Evolutionary conservation across 2,888 invertebrate genomes (phyloP).

Genomic region (Crocallis elinguaria): DNA sequence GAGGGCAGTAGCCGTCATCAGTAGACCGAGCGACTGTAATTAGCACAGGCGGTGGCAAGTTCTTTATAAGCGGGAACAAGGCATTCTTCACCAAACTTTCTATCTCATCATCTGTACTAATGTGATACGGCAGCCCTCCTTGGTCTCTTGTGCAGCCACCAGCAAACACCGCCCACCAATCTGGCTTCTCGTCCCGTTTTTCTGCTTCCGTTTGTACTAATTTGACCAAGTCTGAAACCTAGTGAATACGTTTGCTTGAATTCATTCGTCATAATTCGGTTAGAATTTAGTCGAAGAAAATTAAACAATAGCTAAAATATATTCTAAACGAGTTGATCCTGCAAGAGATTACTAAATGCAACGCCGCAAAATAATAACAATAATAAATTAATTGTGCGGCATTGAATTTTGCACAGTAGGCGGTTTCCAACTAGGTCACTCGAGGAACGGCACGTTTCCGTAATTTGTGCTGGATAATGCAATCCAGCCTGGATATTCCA

Average conservation of each 20-base stretch:
- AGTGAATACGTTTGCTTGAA: slow-evolving; percentile 5
- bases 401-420: too few relatives aligned
- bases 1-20: slow-evolving; percentile 95
- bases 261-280: neutral
- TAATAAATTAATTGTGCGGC: too few relatives aligned
- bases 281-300: neutral
- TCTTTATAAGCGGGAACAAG: slow-evolving; percentile 85
- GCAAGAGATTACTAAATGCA: too few relatives aligned
- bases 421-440: too few relatives aligned
- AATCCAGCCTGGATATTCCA: too few relatives aligned
- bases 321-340: too few relatives aligned
- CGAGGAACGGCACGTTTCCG: too few relatives aligned
- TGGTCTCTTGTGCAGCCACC: slow-evolving; percentile 96
- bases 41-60: slow-evolving; percentile 85
- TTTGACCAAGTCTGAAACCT: slow-evolving; percentile 79
- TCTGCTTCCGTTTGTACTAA: slow-evolving; percentile 74
- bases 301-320: neutral
- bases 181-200: slow-evolving; percentile 87
- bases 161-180: slow-evolving; percentile 92
- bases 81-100: slow-evolving; percentile 83
- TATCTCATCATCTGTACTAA: slow-evolving; percentile 89
- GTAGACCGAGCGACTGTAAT: slow-evolving; percentile 94
- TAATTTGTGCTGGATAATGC: too few relatives aligned
- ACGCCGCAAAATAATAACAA: too few relatives aligned
- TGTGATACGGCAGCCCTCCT: slow-evolving; percentile 93